Evolutionary conservation across 2,797 vertebrate species (phyloP), one percentile per base, ranked within the genome.

Genomic region (Oreonectes daqikongensis): DNA sequence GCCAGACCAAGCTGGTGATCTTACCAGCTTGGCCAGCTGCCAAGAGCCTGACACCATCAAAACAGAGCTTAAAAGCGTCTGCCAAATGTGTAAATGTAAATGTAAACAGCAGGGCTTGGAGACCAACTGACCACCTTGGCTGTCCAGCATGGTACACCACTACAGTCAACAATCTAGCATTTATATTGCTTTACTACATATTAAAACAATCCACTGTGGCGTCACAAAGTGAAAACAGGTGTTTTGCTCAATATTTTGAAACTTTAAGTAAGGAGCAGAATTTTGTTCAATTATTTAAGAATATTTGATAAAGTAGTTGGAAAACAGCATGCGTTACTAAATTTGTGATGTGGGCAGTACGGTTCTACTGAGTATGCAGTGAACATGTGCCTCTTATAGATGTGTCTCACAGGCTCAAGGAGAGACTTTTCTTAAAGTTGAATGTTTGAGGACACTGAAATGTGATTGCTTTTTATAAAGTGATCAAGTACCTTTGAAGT

Each of bases 401-500:
- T 65, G 38, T 15, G 32, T 74, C 30, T 8, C 32, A 40, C 8
- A 40, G 22, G 20, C 46, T 73, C 35, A 65, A 78, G 68, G 35
- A 64, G 26, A 78, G 32, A 53, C 44, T 77, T 50, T 24, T 59
- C 46, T 55, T 20, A n/a, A 44, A 44, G 12, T 46, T n/a, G 8
- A 59, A 20, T 53, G 6, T 67, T 52, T 50, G 40, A 72, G 40
- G 52, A 72, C 20, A 57, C 5, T 15, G 42, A 48, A 35, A 61
- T 35, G 10, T n/a, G 9, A 69, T 63, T 17, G 18, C 26, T 20
- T 69, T 69, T 46, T 26, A 57, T 50, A 11, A 61, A 69, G 53
- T 64, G 78, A 50, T 79, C 71, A 61, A 57, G 28, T 74, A 22
- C 55, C 64, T 79, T 69, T 69, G 64, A 79, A 61, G 78, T 79